Percentiles rank a stretch among this genome's conserved stretches.
phyloP scores from a whole-genome alignment of 2,113 vertebrate genomes.

The Centrocercus urophasianus region DNA sequence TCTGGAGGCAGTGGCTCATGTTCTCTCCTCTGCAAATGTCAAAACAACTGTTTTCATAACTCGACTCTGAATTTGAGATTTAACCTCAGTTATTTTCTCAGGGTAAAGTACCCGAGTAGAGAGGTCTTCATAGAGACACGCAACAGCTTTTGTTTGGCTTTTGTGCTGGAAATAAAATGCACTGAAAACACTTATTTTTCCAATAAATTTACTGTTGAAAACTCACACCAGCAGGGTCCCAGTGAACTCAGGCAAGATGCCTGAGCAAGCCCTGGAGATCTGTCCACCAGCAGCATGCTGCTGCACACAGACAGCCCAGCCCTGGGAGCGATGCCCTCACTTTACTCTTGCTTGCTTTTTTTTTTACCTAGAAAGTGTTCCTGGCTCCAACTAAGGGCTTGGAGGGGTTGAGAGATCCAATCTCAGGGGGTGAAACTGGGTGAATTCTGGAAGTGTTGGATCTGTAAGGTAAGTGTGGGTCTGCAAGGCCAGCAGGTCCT shows the following conservation, averaged over 20 bases:
- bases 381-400: background rate
- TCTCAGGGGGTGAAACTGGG: background rate
- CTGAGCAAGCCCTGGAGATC: background rate
- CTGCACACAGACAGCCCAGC: rapidly evolving
- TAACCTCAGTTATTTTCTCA: background rate
- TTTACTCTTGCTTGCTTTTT: background rate
- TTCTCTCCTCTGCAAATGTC: background rate
- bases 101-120: background rate
- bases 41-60: background rate
- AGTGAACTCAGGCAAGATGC: too few species aligned
- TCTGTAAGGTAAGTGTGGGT: background rate
- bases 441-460: background rate
- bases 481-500: background rate
- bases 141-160: background rate
- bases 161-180: background rate
- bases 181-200: background rate
- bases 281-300: background rate
- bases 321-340: background rate
- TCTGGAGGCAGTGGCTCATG: background rate
- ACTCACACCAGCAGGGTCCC: background rate
- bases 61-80: background rate
- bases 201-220: background rate
- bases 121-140: background rate
- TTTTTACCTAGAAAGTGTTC: background rate
- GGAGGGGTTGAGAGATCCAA: background rate